Conservation (phyloP, 1,140 invertebrate species). For the Drosophila persimilis region DNA sequence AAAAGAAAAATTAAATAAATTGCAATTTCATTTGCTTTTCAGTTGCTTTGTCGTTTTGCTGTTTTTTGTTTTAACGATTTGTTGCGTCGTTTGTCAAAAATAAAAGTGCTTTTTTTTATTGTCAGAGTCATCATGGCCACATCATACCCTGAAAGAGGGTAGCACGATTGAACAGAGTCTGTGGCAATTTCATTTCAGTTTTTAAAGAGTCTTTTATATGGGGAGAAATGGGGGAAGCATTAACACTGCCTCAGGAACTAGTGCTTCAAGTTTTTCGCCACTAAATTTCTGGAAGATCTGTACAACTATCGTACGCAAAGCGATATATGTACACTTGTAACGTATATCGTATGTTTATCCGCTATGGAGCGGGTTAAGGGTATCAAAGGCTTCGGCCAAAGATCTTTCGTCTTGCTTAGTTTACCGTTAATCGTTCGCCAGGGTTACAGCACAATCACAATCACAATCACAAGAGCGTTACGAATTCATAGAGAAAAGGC, state of each 20-base stretch:
- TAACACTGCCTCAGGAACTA: too few species aligned
- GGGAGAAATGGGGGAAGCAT: too few species aligned
- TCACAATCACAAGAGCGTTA: constrained; percentile 45
- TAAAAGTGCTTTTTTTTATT: constrained; percentile 46
- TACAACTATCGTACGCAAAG: too few species aligned
- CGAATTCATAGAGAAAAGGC: constrained; percentile 19
- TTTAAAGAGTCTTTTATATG: too few species aligned
- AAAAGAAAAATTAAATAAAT: constrained; percentile 68
- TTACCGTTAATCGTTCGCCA: constrained; percentile 71
- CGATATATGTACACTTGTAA: too few species aligned
- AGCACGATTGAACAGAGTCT: too few species aligned
- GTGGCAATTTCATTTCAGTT: too few species aligned
- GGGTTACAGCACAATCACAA: constrained; percentile 58
- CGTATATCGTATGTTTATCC: constrained; percentile 1
- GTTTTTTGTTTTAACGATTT: constrained; percentile 36
- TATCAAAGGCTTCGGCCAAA: too few species aligned
- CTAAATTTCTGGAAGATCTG: too few species aligned
- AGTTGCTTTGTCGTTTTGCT: constrained; percentile 28
- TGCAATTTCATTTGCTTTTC: constrained; percentile 67
- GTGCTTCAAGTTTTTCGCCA: too few species aligned
- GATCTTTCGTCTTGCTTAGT: constrained; percentile 26
- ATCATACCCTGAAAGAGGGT: too few species aligned
- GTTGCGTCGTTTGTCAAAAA: constrained; percentile 30
- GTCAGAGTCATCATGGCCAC: constrained; percentile 32
- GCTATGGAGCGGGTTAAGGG: constrained; percentile 6